Evolutionary conservation across 2,113 vertebrate genomes (phyloP).

Genomic region (Vidua macroura): DNA sequence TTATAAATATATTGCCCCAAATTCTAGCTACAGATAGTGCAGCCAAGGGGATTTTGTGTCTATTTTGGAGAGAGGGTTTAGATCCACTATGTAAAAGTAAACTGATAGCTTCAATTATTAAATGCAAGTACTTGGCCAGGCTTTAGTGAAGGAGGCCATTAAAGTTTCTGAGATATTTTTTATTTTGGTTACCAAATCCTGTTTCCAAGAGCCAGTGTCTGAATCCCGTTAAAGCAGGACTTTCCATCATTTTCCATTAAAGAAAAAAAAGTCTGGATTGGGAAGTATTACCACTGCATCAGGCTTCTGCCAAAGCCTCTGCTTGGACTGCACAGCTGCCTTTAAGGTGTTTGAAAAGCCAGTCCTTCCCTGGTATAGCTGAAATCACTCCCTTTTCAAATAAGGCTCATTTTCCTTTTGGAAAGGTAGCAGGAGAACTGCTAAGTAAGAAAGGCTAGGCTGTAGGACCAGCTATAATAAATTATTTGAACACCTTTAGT

Average conservation of each 20-base stretch:
- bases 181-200: conserved; percentile 62
- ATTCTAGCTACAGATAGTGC: not conserved
- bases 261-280: conserved; percentile 34
- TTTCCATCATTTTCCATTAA: conserved; percentile 61
- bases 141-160: conserved; percentile 14
- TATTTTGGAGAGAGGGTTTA: not conserved
- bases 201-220: conserved; percentile 46
- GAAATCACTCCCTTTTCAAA: not conserved
- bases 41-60: not conserved
- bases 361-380: not conserved
- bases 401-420: not conserved
- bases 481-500: not conserved
- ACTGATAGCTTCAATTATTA: conserved; percentile 51
- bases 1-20: not conserved
- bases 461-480: not conserved
- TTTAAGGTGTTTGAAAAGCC: not conserved
- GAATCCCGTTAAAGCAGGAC: conserved; percentile 44
- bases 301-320: conserved; percentile 44
- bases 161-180: conserved; percentile 43
- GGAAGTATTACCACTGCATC: conserved; percentile 15
- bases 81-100: conserved; percentile 31
- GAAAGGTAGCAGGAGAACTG: not conserved
- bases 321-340: conserved; percentile 12
- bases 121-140: conserved; percentile 21
- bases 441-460: not conserved